A percentile compares a stretch with the other conserved stretches of the same genome.
These are phyloP conservation scores for Cryptocephalus primarius DNA, from an alignment of 2,888 invertebrate species.

Conservation along the genomic window DNA sequence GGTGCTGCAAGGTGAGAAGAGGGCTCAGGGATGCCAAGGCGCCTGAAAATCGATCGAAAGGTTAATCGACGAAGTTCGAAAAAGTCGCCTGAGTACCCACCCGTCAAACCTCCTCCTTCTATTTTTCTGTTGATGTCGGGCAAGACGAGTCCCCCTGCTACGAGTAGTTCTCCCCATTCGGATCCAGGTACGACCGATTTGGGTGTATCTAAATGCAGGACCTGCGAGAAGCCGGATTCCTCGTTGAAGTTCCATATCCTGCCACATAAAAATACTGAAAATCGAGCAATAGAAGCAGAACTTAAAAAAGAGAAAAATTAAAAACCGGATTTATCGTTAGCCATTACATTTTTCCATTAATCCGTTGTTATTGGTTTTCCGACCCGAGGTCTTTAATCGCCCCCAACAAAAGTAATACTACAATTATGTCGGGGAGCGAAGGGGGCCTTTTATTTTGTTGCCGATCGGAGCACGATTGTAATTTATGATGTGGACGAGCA, in stretches of 20 bases:
- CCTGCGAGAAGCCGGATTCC: constrained; percentile 59
- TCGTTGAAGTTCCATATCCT: constrained; percentile 63
- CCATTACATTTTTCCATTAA: too few relatives aligned
- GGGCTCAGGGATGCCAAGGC: constrained; percentile 50
- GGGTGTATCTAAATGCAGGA: constrained; percentile 52
- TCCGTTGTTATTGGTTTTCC: too few relatives aligned
- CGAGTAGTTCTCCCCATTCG: constrained; percentile 48
- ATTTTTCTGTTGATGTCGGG: constrained; percentile 30
- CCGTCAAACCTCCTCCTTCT: constrained; percentile 13
- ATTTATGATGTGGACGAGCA: too few relatives aligned
- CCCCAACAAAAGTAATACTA: too few relatives aligned
- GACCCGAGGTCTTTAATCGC: too few relatives aligned
- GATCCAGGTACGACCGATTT: constrained; percentile 55
- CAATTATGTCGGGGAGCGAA: too few relatives aligned
- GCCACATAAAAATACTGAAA: constrained; percentile 4
- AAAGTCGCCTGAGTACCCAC: background rate
- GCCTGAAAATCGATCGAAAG: constrained; percentile 21
- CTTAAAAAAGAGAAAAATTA: too few relatives aligned
- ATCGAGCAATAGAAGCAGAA: too few relatives aligned
- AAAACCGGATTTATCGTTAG: too few relatives aligned
- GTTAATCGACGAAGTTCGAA: too few relatives aligned
- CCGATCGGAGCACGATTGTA: too few relatives aligned
- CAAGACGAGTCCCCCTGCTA: constrained; percentile 52
- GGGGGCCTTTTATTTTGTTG: too few relatives aligned
- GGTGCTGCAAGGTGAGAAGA: constrained; percentile 43